Evolutionary conservation across 2,797 vertebrate genomes (phyloP), one percentile per base, ranked within the genome.

Genomic region (Tachyglossus aculeatus): DNA sequence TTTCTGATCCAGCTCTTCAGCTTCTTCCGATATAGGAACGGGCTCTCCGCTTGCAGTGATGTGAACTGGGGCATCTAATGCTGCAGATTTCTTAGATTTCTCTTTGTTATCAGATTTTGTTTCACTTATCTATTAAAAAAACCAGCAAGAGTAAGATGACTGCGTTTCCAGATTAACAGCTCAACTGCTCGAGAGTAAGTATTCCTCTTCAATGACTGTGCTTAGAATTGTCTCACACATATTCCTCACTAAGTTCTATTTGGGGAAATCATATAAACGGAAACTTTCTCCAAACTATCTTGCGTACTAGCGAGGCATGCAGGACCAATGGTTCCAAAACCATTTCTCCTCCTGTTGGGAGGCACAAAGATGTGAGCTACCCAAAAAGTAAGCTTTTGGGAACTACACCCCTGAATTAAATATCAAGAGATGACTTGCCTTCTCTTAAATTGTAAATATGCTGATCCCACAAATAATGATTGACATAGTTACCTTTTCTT

Each of bases 1-100:
- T 87, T 96, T 98, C 90, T 99, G 98, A 92, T 99, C 97, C 37
- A 99, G 92, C 31, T 99, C 98, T 85, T 99, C 98, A 6, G 97
- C 96, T 79, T 99, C 98, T 84, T 99, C 97, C 2, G 93, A 94
- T 66, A 95, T 90, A 11, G 94, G 94, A 70, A 96, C 89, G 4
- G 89, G 94, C 12, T 98, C 97, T 67, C 95, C 94, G 40, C 92
- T 90, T n/a, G 95, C 92, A 6, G 96, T 96, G 56, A 97, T 96
- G 10, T 97, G 96, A 73, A 97, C 92, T 0, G 96, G 95, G 16
- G 86, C 89, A 57, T 98, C 97, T 2, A 85, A 86, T 4, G 78
- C 50, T 25, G 78, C 74, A 19, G 55, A 52, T 87, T 96, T 98
- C 91, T 96, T 98, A 14, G 44, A 61, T 81, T 95, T 95, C 27